Evolutionary conservation across 2,797 vertebrate genomes (phyloP).

Genomic region (Sebastes steindachneri): DNA sequence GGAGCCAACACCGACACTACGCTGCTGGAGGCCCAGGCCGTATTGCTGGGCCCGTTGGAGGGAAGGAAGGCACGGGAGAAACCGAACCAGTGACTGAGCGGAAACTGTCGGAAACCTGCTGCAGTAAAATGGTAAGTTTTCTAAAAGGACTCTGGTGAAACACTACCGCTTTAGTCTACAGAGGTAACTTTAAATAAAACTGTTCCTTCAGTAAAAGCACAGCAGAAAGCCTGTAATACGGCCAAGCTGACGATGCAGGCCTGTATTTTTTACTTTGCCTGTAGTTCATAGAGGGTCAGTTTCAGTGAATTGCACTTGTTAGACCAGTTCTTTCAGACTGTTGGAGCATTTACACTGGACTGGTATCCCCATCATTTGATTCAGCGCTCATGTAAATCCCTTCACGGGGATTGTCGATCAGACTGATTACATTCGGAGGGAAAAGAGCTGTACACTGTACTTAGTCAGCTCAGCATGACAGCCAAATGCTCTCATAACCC

Average conservation of each 20-base stretch:
- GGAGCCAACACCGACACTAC: rapidly evolving
- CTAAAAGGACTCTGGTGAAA: not conserved
- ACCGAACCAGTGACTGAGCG: not conserved
- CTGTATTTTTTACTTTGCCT: not conserved
- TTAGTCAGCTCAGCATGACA: conserved; percentile 32
- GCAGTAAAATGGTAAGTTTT: not conserved
- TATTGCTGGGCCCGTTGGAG: not conserved
- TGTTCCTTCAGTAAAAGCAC: not conserved
- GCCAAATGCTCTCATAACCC: conserved; percentile 24
- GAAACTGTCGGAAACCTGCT: not conserved
- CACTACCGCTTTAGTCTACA: not conserved
- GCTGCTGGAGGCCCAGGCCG: not conserved
- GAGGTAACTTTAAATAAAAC: not conserved
- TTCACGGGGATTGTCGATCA: conserved; percentile 36
- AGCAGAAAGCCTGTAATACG: not conserved
- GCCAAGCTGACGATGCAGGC: not conserved
- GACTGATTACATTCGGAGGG: conserved; percentile 34
- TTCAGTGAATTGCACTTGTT: not conserved
- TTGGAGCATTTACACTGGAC: not conserved
- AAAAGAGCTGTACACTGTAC: not conserved
- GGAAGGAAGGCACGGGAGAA: not conserved
- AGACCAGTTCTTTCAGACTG: not conserved
- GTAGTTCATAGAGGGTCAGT: not conserved
- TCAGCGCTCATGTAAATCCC: conserved; percentile 30
- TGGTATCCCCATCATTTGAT: conserved; percentile 6